Conservation (phyloP, 2,113 vertebrate genomes). For the Morone chrysops region DNA sequence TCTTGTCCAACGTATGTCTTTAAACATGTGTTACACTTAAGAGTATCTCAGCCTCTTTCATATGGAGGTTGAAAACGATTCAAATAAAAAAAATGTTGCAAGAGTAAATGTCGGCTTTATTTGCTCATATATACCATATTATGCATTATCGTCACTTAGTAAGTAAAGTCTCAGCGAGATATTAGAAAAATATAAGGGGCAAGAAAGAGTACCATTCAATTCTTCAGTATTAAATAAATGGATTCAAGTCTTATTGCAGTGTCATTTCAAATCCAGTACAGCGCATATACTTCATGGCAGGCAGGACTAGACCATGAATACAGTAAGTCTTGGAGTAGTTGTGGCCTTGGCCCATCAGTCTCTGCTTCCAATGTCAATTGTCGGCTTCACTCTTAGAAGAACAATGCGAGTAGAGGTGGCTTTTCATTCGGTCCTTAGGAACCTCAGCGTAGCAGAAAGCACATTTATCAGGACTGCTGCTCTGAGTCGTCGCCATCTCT, state of each 20-base stretch:
- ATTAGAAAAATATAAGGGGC: constrained; percentile 69
- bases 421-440: constrained; percentile 91
- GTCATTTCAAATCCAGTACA: constrained; percentile 74
- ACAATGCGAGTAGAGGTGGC: constrained; percentile 97
- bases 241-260: constrained; percentile 80
- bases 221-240: constrained; percentile 84
- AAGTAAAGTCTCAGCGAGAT: constrained; percentile 58
- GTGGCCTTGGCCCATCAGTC: constrained; percentile 57
- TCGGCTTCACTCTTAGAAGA: constrained; percentile 84
- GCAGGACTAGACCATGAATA: constrained; percentile 49
- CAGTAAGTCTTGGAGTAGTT: constrained; percentile 61
- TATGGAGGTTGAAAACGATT: constrained; percentile 28
- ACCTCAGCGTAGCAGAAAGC: constrained; percentile 95
- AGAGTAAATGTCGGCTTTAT: constrained; percentile 77
- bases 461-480: constrained; percentile 87
- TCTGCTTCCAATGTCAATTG: constrained; percentile 75
- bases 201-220: constrained; percentile 77
- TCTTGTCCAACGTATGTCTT: background rate
- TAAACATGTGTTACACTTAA: constrained; percentile 8
- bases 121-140: constrained; percentile 66
- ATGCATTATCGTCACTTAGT: constrained; percentile 47
- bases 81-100: constrained; percentile 44
- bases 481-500: constrained; percentile 83
- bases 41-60: background rate
- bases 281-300: constrained; percentile 65